Base-by-base conservation (phyloP, 2,113 vertebrate genomes). In the Myodes glareolus region DNA sequence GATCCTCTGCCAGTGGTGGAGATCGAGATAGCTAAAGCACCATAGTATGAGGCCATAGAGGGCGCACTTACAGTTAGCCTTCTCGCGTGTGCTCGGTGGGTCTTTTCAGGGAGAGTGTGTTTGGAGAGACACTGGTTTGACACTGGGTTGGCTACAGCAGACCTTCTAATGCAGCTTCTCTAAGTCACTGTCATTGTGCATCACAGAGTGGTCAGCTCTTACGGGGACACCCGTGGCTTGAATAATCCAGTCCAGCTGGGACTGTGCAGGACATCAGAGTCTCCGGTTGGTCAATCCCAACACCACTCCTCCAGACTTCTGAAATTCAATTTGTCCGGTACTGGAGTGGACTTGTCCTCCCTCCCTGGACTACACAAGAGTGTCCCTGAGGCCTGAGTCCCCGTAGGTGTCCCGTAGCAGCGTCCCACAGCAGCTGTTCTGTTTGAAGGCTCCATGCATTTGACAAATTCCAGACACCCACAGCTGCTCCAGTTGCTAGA, bases 391-490 rank as follows among this genome's bases (percentile, higher is more conserved):
- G 97, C 96, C 97, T 89, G 95, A 78, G 96, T 92, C 97, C 96
- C 97, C 80, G 47, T 93, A 96, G 98, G 98, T 98, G 98, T 98
- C 98, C 96, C 92, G 95, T 97, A 97, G 98, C 97, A 86, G 98
- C 97, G 92, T 98, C 98, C 98, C 96, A 95, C 81, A 88, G 90
- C 98, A 98, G 98, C 98, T 98, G 98, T 98, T 98, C 97, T 92
- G 76, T 98, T 98, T 98, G 98, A 98, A 98, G 97, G 98, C 98
- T 98, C 98, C 97, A 93, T 90, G 96, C 98, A 97, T 98, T 98
- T 97, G 97, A 98, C 98, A 97, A 97, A 98, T 99, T 99, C 98
- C 98, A 98, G 98, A 97, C 97, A 91, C 98, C 98, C 97, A 29
- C 70, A 94, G 97, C 95, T 0, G 2, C 82, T 67, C 75, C 98